phyloP scores from a whole-genome alignment of 2,888 invertebrate species.

The Macrostomum cliftonense region DNA sequence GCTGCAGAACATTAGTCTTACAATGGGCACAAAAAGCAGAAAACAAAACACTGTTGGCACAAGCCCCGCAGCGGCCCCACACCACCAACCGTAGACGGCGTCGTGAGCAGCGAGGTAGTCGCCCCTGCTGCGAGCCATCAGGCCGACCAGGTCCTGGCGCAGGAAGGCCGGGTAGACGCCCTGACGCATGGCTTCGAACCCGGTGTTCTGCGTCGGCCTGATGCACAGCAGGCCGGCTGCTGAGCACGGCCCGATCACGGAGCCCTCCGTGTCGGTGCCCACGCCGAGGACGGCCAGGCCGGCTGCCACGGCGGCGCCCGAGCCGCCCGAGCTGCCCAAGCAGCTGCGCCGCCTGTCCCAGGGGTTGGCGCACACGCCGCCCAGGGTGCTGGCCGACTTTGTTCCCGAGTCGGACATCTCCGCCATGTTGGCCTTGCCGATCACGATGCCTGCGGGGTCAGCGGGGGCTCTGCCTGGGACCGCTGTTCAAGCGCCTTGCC shows the following conservation, averaged over 20 bases:
- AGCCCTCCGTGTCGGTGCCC: slow-evolving; percentile 4
- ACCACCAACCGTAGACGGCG: neutral
- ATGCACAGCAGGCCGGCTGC: neutral
- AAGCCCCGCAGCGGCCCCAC: no score
- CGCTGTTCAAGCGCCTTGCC: no score
- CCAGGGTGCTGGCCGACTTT: slow-evolving; percentile 2
- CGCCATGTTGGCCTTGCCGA: slow-evolving; percentile 4
- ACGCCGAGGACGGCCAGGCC: slow-evolving; percentile 2
- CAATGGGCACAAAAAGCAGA: no score
- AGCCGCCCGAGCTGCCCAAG: slow-evolving; percentile 1
- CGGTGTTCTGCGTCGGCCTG: neutral
- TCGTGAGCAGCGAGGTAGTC: neutral
- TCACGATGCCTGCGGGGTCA: slow-evolving; percentile 1
- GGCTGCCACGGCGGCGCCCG: slow-evolving; percentile 4
- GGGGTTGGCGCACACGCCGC: slow-evolving; percentile 4
- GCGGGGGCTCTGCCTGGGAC: no score
- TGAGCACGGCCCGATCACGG: neutral
- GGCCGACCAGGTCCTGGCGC: slow-evolving; percentile 1
- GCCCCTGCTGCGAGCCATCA: neutral
- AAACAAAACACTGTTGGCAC: no score
- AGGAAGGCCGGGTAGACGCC: slow-evolving; percentile 4
- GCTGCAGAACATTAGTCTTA: no score
- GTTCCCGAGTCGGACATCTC: slow-evolving; percentile 1
- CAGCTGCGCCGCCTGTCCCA: slow-evolving; percentile 2
- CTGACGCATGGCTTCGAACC: neutral